Evolutionary conservation across 2,888 invertebrate genomes (phyloP).

Genomic region (Drosophila bunnanda): DNA sequence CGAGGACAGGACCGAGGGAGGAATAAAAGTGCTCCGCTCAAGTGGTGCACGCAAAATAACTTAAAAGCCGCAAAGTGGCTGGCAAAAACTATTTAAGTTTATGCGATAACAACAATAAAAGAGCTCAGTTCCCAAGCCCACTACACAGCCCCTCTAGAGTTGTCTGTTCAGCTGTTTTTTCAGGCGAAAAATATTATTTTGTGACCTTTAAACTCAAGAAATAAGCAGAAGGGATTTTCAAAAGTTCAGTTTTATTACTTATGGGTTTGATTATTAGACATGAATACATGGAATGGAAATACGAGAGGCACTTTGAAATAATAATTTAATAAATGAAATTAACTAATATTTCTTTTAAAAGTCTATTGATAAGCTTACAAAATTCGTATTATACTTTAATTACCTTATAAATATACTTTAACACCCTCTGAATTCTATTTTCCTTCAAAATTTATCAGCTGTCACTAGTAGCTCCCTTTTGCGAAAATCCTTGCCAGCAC

Average conservation of each 20-base stretch:
- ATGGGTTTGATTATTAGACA: background rate
- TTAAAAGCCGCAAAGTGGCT: slow-evolving; percentile 81
- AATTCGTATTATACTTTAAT: too few relatives aligned
- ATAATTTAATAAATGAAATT: too few relatives aligned
- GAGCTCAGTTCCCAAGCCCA: background rate
- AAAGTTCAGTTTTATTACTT: background rate
- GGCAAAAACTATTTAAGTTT: slow-evolving; percentile 79
- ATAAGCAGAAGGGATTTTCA: background rate
- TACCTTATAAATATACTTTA: too few relatives aligned
- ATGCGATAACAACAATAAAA: slow-evolving; percentile 77
- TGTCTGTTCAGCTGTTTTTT: slow-evolving; percentile 14
- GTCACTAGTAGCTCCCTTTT: background rate
- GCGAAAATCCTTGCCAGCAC: slow-evolving; percentile 9
- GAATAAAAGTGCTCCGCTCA: slow-evolving; percentile 48
- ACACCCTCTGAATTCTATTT: too few relatives aligned
- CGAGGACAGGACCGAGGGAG: slow-evolving; percentile 3
- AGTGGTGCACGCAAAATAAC: slow-evolving; percentile 78
- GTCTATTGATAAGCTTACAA: too few relatives aligned
- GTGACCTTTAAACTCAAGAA: background rate
- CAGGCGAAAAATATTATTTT: background rate
- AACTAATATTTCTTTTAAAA: too few relatives aligned
- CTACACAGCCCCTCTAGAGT: background rate
- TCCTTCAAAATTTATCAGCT: background rate
- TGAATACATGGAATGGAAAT: too few relatives aligned
- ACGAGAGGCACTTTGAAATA: too few relatives aligned